Conservation (phyloP, 2,797 vertebrate genomes). For the Danio tinwini region DNA sequence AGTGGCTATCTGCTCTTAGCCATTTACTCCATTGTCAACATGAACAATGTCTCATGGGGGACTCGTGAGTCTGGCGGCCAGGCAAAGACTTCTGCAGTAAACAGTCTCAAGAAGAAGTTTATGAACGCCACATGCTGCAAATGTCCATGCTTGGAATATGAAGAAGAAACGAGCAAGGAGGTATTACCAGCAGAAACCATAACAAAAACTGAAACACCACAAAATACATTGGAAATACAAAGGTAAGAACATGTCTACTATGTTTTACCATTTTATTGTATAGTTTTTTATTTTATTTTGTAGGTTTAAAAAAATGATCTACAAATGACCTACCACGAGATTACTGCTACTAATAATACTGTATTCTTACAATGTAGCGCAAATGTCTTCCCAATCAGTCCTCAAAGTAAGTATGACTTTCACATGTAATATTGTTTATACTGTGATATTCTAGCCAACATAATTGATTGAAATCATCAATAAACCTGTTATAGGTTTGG, state of each 20-base stretch:
- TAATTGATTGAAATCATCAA: too few relatives aligned
- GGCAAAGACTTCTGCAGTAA: conserved; percentile 17
- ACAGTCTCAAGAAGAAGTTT: conserved; percentile 27
- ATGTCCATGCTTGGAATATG: conserved; percentile 50
- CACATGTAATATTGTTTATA: too few relatives aligned
- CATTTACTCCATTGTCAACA: conserved; percentile 69
- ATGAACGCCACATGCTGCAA: conserved; percentile 44
- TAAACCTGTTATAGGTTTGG: too few relatives aligned
- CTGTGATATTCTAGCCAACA: too few relatives aligned
- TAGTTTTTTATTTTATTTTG: too few relatives aligned
- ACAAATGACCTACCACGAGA: too few relatives aligned
- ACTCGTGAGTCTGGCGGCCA: conserved; percentile 60
- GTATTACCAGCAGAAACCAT: background rate
- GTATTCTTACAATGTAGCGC: too few relatives aligned
- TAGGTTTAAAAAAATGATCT: too few relatives aligned
- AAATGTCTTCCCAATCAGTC: too few relatives aligned
- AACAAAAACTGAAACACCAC: background rate
- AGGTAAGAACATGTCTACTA: background rate
- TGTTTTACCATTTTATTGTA: too few relatives aligned
- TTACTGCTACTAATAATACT: too few relatives aligned
- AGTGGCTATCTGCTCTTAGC: conserved; percentile 66
- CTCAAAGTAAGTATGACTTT: too few relatives aligned
- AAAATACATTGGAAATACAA: background rate
- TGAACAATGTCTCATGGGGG: conserved; percentile 71
- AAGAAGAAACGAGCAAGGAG: conserved; percentile 12